Base-by-base conservation (phyloP, 2,888 invertebrate genomes). In the Tachystola acroxantha region DNA sequence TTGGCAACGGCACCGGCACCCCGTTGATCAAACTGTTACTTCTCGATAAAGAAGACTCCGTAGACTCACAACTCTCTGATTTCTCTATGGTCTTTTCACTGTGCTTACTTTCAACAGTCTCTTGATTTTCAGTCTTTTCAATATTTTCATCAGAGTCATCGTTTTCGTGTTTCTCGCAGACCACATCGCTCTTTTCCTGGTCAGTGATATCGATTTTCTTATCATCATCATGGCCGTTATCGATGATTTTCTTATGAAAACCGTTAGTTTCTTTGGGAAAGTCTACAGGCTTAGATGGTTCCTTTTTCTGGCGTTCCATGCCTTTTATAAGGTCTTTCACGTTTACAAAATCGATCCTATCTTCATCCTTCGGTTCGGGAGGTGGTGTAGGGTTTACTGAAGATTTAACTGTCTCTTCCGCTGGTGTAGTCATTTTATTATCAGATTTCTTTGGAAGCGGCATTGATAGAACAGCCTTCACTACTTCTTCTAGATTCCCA, bases 1-100 rank as follows among this genome's bases (percentile, higher is more conserved):
- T 88, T 0, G 95, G 95, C 77, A 95, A 81, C 9, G 95, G 95
- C 0, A 78, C 61, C 3, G 76, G 80, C 20, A 62, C 57, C 0
- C 85, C 85, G 28, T 88, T 88, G 4, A 80, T 69, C 40, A 78
- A 53, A 53, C 81, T 79, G 37, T 79, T 78, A 45, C 85, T 84
- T 12, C 84, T 64, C 1, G 82, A 82, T 3, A 82, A 36, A 7
- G 69, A 64, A 1, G 51, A 48, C 39, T 82, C 81, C 0, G 59
- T 53, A 0, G 81, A 81, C 20, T 82, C 82, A 0, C 64, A 59
- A 40, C 80, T 79, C 14, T 79, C 75, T 0, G 64, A 53, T 44
- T 80, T 78, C 33, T 77, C 80, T 0, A 70, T 45, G 11, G 31
- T 48, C 31, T 50, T 58, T 16, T 59, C 64, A 9, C 35, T 40